Base-by-base conservation (phyloP, 2,113 vertebrate species). In the Ginglymostoma cirratum region DNA sequence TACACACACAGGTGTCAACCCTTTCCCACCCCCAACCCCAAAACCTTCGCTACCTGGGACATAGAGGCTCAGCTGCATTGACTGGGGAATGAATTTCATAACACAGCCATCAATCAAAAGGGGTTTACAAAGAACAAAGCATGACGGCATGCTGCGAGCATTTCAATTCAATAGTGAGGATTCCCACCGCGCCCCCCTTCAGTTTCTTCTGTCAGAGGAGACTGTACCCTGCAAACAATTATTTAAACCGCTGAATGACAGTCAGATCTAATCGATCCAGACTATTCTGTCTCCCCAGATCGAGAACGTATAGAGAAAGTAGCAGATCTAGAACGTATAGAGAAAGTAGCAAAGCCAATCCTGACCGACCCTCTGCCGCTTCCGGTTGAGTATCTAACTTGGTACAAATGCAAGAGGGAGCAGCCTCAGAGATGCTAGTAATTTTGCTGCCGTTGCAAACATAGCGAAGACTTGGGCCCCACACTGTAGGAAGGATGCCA, bases 1-100 rank as follows among this genome's bases (percentile, higher is more conserved):
- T n/a, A n/a, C 89, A 67, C n/a, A 93, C 66, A 93, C 89, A 93
- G 89, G 61, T 93, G 89, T 93, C 89, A 93, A 93, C n/a, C 66
- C 34, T 48, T 48, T 48, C 48, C 48, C 3, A 48, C n/a, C 0
- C 55, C 55, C 55, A 8, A 7, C 55, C 55, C 55, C 55, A 61
- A 48, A 48, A 61, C 55, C 10, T 17, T 34, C 38, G 55, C 61
- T 61, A 2, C 19, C 80, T 83, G 80, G 80, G 80, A 45, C 10
- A 76, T 21, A 38, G n/a, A 83, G 80, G 4, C 38, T 45, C 87
- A 66, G 34, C 55, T 38, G n/a, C 61, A 66, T 38, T 66, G 17
- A 38, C n/a, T n/a, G 89, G 52, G 34, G 21, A 61, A 66, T n/a
- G 30, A 38, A 93, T 93, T 93, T 93, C 89, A 93, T 93, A 93